Evolutionary conservation across 2,797 vertebrate species (phyloP).

Genomic region (Danionella dracula): DNA sequence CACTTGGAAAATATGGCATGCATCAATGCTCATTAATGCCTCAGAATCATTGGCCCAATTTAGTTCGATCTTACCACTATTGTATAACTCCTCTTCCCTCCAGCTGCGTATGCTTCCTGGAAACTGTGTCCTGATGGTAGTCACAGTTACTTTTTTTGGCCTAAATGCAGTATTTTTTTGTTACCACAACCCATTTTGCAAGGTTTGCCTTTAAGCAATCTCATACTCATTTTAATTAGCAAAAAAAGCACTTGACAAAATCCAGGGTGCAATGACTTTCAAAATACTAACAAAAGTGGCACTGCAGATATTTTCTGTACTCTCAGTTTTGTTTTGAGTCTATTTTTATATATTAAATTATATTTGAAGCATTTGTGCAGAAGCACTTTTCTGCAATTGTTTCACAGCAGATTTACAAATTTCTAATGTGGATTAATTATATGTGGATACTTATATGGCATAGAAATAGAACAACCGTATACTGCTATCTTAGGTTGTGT

Average conservation of each 20-base stretch:
- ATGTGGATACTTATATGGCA: no score
- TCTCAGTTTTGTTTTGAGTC: no score
- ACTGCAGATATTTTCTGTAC: no score
- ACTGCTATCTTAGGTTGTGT: no score
- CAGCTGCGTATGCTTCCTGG: slow-evolving; percentile 10
- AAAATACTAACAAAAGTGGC: no score
- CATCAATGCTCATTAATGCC: slow-evolving; percentile 26
- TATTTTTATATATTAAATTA: no score
- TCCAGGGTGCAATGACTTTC: no score
- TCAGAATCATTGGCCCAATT: slow-evolving; percentile 19
- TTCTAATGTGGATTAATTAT: no score
- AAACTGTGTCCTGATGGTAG: slow-evolving; percentile 27
- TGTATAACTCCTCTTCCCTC: neutral
- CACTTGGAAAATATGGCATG: slow-evolving; percentile 15
- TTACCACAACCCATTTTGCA: slow-evolving; percentile 8
- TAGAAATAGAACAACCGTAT: no score
- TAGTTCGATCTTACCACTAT: neutral
- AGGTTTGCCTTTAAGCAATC: neutral
- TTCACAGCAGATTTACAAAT: no score
- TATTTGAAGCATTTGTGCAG: no score
- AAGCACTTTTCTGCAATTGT: no score
- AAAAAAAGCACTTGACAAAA: slow-evolving; percentile 8
- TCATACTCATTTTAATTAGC: neutral
- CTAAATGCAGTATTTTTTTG: slow-evolving; percentile 19
- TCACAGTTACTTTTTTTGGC: slow-evolving; percentile 14